Percentiles rank a stretch among this genome's conserved stretches.
phyloP scores from a whole-genome alignment of 1,140 invertebrate genomes.

The Helicoverpa zea region DNA sequence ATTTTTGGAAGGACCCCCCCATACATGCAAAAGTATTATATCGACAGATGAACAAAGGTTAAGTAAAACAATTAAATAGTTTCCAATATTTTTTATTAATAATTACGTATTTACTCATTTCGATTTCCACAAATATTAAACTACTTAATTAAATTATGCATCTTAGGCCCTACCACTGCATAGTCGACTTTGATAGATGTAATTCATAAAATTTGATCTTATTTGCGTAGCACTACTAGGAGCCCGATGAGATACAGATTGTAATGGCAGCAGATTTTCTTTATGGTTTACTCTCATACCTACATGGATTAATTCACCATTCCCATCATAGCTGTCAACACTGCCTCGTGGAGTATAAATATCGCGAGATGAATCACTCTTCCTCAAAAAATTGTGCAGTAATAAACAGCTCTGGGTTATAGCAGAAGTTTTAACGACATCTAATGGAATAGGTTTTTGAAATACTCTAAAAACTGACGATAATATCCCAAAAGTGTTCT shows the following conservation, averaged over 20 bases:
- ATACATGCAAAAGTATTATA: no score
- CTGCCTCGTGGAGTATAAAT: slow-evolving; percentile 46
- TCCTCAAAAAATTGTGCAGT: slow-evolving; percentile 57
- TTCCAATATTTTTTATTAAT: no score
- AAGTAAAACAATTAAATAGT: no score
- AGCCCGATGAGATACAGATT: background rate
- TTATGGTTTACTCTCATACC: slow-evolving; percentile 10
- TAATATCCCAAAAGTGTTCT: slow-evolving; percentile 86
- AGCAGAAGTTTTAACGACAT: slow-evolving; percentile 56
- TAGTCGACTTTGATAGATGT: background rate
- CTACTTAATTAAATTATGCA: no score
- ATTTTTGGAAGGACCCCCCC: no score
- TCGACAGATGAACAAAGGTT: no score
- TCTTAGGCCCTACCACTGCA: no score
- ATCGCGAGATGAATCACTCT: slow-evolving; percentile 28
- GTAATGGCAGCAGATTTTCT: background rate
- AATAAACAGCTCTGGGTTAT: slow-evolving; percentile 59
- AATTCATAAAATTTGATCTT: background rate
- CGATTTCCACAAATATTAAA: no score
- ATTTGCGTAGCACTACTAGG: background rate
- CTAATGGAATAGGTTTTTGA: slow-evolving; percentile 62
- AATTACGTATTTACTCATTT: no score
- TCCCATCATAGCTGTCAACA: slow-evolving; percentile 13
- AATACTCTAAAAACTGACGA: slow-evolving; percentile 76
- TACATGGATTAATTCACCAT: slow-evolving; percentile 29